These are phyloP conservation scores for Drosophila mercatorum DNA, from an alignment of 2,888 invertebrate species.

Conservation along the genomic window DNA sequence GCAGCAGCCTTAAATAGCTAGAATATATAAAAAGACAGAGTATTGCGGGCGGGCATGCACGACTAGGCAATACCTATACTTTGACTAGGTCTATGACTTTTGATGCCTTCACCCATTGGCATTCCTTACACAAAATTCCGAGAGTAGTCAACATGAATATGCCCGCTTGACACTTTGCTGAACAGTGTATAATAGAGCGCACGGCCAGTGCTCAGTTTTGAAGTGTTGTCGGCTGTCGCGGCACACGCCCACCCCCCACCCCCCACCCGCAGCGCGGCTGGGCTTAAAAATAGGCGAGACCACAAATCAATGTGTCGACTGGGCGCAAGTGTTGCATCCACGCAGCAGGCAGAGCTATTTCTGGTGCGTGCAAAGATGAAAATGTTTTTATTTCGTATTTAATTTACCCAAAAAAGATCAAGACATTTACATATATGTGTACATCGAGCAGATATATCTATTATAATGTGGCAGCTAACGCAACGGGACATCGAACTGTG, in stretches of 20 bases:
- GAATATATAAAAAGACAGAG: conserved; percentile 7
- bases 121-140: too few relatives aligned
- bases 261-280: conserved; percentile 17
- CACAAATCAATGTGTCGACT: conserved; percentile 49
- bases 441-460: conserved; percentile 17
- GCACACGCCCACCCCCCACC: conserved; percentile 4
- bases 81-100: neutral
- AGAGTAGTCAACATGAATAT: neutral
- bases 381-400: conserved; percentile 51
- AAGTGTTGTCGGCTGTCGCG: conserved; percentile 13
- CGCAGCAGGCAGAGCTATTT: conserved; percentile 52
- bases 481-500: conserved; percentile 29
- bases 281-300: conserved; percentile 39
- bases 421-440: neutral
- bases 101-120: too few relatives aligned
- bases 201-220: conserved; percentile 2
- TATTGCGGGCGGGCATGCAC: neutral
- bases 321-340: conserved; percentile 27
- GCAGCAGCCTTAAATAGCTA: conserved; percentile 45
- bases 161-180: neutral
- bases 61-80: neutral
- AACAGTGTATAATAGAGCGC: neutral
- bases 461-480: conserved; percentile 21
- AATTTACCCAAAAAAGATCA: conserved; percentile 37
- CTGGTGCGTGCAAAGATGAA: conserved; percentile 40